A percentile compares a stretch with the other conserved stretches of the same genome.
phyloP scores from a whole-genome alignment of 2,797 vertebrate genomes.

The Protonibea diacanthus region DNA sequence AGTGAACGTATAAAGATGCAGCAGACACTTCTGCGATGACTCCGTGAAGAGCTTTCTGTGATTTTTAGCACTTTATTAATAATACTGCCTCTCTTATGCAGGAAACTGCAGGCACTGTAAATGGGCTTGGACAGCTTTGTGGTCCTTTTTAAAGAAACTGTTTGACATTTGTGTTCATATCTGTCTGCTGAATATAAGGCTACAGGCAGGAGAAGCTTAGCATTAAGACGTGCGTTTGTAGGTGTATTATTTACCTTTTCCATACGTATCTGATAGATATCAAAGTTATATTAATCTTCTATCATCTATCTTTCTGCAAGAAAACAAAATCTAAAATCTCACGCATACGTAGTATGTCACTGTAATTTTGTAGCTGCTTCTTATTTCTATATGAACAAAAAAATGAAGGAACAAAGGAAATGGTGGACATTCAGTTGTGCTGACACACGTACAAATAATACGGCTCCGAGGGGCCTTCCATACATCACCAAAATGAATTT shows the following conservation, averaged over 20 bases:
- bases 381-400: conserved; percentile 30
- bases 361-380: conserved; percentile 1
- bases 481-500: conserved; percentile 75
- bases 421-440: conserved; percentile 54
- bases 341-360: neutral
- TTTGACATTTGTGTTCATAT: neutral
- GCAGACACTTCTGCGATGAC: conserved; percentile 12
- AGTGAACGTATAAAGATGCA: conserved; percentile 16
- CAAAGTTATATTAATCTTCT: neutral
- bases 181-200: neutral
- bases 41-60: conserved; percentile 16
- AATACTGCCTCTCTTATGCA: neutral
- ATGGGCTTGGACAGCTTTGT: neutral
- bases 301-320: neutral
- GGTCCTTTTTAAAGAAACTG: neutral
- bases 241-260: neutral
- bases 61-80: conserved; percentile 19
- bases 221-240: neutral
- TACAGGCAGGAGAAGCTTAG: neutral
- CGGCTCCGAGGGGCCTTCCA: conserved; percentile 44
- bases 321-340: neutral
- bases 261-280: neutral
- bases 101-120: neutral
- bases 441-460: conserved; percentile 73
- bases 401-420: conserved; percentile 52